Evolutionary conservation across 2,888 invertebrate genomes (phyloP), one percentile per base, ranked within the genome.

Genomic region (Leucoma salicis): DNA sequence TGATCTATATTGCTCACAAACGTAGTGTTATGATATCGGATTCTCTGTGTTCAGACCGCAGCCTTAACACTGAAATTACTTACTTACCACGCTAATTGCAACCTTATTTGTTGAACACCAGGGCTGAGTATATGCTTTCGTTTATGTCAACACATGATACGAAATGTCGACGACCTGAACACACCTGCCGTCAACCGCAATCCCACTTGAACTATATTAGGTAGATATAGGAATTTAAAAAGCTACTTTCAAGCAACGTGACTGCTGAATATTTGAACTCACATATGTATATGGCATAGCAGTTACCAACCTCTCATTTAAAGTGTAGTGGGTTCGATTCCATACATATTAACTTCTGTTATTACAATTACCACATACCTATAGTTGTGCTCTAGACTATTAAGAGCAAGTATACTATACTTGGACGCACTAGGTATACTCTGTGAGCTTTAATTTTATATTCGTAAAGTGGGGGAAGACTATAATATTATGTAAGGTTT

Each of bases 161-260:
- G 64, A 60, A 72, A 73, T 72, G 81, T 81, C 80, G 79, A 71
- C 77, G 80, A 79, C 80, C 80, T 71, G 70, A 28, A 59, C 64
- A 66, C 80, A 80, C 80, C 80, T 80, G 80, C 74, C 67, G 55
- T 34, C 51, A 63, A 75, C 78, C 75, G 66, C 78, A 76, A 73
- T 74, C 63, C 70, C 42, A 71, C 70, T 64, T 66, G 69, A 56
- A 63, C 61, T 63, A 63, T 63, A 64, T 72, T 70, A 60, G 64
- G 66, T 65, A 61, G 61, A 65, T 59, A 61, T 57, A 63, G 55
- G 61, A 52, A 56, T 65, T 62, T 67, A 50, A 61, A 63, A 63
- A 49, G 50, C 44, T 47, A 49, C 49, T 34, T 36, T 49, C 53
- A 50, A 42, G 21, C 21, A 21, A 21, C 21, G 21, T 21, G 21